Base-by-base conservation (phyloP, 53 echinoderm and acorn worm genomes). In the Echinometra lucunter region DNA sequence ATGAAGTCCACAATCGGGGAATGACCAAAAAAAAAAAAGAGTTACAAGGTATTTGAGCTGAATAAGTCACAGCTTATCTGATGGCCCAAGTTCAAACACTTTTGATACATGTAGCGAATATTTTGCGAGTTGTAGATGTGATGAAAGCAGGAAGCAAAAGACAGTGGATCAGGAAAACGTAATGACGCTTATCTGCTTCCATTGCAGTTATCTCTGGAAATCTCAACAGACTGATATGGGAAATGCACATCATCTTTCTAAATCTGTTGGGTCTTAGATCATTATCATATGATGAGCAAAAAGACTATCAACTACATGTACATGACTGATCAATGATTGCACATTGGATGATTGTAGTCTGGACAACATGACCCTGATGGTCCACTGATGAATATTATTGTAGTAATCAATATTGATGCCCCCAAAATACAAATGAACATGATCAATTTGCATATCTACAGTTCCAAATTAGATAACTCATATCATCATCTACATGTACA, bases 1-100 rank as follows among this genome's bases (percentile, higher is more conserved):
- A 91, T 66, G 91, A 91, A 91, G 44, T 45, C 91, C 9, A 91
- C 91, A 70, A 91, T 66, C 47, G 45, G 70, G 45, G 85, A 28
- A 85, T 85, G 85, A n/a, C n/a, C n/a, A n/a, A 85, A 85, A 85
- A 78, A 47, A 80, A 85, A 85, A 8, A 85, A 27, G 85, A 85
- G n/a, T 47, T 45, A 49, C 28, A 15, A 85, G 85, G 85, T 85
- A 85, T 85, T 85, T 49, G 85, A 47, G 85, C 49, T 28, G 49
- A 47, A 45, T 28, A 85, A 85, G 85, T 85, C 85, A 85, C 28
- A 11, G n/a, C 85, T 85, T 85, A 85, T 85, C 85, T 85, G 85
- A 85, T 85, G 85, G 15, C 85, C 30, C n/a, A 53, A 85, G 85
- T 85, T 85, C 85, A 81, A 23, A 44, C 44, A 37, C 45, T 83